Evolutionary conservation across 2,113 vertebrate species (phyloP).

Genomic region (Oryzias curvinotus): DNA sequence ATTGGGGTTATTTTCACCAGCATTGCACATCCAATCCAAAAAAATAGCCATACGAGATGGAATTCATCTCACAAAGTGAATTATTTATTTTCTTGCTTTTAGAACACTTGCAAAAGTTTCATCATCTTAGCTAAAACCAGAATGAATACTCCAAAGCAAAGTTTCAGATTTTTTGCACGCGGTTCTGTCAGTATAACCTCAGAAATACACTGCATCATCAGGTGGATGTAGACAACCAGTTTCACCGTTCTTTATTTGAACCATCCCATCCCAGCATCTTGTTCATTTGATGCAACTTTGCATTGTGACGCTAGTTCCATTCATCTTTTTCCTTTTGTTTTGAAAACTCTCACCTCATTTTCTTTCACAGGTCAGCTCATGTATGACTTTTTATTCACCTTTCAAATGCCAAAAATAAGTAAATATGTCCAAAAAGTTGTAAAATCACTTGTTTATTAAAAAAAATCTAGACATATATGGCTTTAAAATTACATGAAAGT

Average conservation of each 20-base stretch:
- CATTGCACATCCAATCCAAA: constrained; percentile 16
- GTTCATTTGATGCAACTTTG: constrained; percentile 58
- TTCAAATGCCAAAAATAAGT: not conserved
- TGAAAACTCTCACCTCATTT: constrained; percentile 25
- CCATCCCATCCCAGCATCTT: constrained; percentile 58
- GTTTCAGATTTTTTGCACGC: not conserved
- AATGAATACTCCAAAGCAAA: constrained; percentile 10
- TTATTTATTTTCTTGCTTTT: constrained; percentile 21
- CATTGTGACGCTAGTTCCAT: constrained; percentile 39
- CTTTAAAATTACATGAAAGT: too few species aligned
- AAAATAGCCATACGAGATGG: constrained; percentile 25
- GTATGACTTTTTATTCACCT: constrained; percentile 28
- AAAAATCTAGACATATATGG: too few species aligned
- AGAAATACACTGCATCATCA: constrained; percentile 68
- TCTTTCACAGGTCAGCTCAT: constrained; percentile 46
- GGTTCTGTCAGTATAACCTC: constrained; percentile 19
- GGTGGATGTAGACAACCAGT: constrained; percentile 76
- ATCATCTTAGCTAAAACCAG: constrained; percentile 67
- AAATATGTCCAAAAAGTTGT: not conserved
- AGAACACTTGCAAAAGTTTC: constrained; percentile 69
- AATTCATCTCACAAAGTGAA: constrained; percentile 35
- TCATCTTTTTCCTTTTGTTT: constrained; percentile 24
- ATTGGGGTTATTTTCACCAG: constrained; percentile 37
- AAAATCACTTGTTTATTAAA: too few species aligned
- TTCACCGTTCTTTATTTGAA: constrained; percentile 60